Conservation (phyloP, 1,140 invertebrate species). For the Neodiprion lecontei region DNA sequence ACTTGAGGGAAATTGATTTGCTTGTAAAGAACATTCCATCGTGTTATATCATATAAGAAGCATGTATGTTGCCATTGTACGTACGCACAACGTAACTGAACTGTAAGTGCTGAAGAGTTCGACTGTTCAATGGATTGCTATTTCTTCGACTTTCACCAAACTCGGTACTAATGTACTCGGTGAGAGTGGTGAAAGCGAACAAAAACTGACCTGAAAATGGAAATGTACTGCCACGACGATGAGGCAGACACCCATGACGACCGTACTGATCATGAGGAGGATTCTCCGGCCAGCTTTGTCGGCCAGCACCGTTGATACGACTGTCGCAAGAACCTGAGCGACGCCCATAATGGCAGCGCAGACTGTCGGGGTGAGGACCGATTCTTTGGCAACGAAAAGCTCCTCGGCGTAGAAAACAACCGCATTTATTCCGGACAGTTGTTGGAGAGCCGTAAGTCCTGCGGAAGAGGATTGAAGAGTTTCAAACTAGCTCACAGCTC, state of each 20-base stretch:
- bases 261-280: conserved; percentile 61
- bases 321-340: conserved; percentile 60
- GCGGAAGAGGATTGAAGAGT: conserved; percentile 51
- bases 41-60: too few relatives aligned
- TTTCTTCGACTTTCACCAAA: too few relatives aligned
- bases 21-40: too few relatives aligned
- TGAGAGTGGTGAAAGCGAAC: too few relatives aligned
- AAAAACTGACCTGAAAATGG: conserved; percentile 38
- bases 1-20: too few relatives aligned
- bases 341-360: conserved; percentile 61
- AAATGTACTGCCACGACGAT: conserved; percentile 54
- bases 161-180: too few relatives aligned
- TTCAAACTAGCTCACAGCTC: too few relatives aligned
- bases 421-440: conserved; percentile 68
- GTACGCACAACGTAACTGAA: too few relatives aligned
- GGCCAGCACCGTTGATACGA: conserved; percentile 56
- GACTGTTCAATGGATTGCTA: too few relatives aligned
- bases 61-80: too few relatives aligned
- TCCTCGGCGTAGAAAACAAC: conserved; percentile 68
- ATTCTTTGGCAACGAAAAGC: conserved; percentile 58
- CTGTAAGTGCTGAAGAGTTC: too few relatives aligned
- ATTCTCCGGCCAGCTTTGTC: conserved; percentile 61
- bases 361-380: conserved; percentile 37
- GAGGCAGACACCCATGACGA: conserved; percentile 57
- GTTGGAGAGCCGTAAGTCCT: conserved; percentile 74